Evolutionary conservation across 2,888 invertebrate genomes (phyloP).

Genomic region (Nematopogon swammerdamellus): DNA sequence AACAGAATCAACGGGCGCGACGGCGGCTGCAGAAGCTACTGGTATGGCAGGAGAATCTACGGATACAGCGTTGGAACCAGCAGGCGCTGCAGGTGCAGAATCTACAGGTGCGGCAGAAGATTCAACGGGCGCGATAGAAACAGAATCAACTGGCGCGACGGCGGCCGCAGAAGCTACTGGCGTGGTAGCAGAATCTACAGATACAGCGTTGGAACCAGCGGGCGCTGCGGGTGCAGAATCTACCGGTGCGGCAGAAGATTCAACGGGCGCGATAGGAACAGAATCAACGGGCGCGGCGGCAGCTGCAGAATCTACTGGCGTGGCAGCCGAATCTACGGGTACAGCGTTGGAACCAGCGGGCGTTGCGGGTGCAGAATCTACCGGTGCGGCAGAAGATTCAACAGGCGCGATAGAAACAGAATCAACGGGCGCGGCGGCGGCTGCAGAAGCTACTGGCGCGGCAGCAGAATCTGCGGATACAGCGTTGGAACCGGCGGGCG

Average conservation of each 20-base stretch:
- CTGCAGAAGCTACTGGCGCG: not conserved
- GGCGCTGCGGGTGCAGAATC: no score
- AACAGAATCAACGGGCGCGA: no score
- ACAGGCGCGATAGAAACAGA: not conserved
- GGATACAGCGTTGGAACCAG: not conserved
- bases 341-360: not conserved
- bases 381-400: not conserved
- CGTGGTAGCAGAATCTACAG: not conserved
- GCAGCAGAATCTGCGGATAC: slow-evolving; percentile 11
- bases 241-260: no score
- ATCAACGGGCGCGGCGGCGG: not conserved
- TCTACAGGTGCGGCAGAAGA: not conserved
- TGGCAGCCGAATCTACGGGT: slow-evolving; percentile 1
- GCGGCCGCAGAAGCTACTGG: slow-evolving; percentile 1
- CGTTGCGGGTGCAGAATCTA: not conserved
- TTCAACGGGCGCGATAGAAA: not conserved
- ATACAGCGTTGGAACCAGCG: no score
- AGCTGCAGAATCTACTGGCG: not conserved
- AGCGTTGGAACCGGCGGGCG: not conserved
- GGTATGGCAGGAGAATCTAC: not conserved
- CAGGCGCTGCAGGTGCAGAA: no score
- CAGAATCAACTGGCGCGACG: slow-evolving; percentile 10
- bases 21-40: no score
- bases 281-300: not conserved
- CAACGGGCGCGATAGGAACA: no score